Percentiles rank a stretch among this genome's conserved stretches.
These are phyloP conservation scores for Ceuthmochares aereus DNA, from an alignment of 2,113 vertebrate genomes.

Conservation along the genomic window DNA sequence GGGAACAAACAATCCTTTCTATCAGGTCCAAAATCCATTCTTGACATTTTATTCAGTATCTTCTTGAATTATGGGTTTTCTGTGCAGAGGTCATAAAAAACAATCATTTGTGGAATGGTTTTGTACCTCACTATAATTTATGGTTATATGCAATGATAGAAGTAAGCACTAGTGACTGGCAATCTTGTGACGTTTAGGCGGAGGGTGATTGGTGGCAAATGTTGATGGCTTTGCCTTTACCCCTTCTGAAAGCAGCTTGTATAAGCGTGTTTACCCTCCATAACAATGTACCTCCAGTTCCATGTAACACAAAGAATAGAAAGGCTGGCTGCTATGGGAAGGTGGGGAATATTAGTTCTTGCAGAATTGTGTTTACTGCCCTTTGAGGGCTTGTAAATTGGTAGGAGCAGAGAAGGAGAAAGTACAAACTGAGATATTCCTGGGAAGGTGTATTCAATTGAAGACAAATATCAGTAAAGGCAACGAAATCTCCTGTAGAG, in stretches of 20 bases:
- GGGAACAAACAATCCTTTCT: background rate
- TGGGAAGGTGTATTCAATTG: background rate
- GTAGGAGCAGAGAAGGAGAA: background rate
- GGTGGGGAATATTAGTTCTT: background rate
- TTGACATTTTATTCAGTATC: background rate
- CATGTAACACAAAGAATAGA: background rate
- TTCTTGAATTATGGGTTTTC: background rate
- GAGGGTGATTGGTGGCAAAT: background rate
- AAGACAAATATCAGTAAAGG: background rate
- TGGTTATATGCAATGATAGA: background rate
- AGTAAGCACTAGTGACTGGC: background rate
- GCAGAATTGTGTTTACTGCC: background rate
- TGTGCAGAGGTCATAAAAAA: background rate
- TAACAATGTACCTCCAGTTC: background rate
- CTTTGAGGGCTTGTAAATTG: background rate
- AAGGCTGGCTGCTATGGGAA: background rate
- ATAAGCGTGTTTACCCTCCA: accelerated
- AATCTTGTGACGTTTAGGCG: background rate
- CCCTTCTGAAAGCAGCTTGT: background rate
- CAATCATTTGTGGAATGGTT: background rate
- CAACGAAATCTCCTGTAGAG: background rate
- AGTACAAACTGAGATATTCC: accelerated
- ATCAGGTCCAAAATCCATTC: background rate
- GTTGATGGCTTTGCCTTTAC: background rate
- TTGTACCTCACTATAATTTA: background rate